Evolutionary conservation across 64 coral and sea anemone genomes (phyloP), one percentile per base, ranked within the genome.

Genomic region (Montipora efflorescens): DNA sequence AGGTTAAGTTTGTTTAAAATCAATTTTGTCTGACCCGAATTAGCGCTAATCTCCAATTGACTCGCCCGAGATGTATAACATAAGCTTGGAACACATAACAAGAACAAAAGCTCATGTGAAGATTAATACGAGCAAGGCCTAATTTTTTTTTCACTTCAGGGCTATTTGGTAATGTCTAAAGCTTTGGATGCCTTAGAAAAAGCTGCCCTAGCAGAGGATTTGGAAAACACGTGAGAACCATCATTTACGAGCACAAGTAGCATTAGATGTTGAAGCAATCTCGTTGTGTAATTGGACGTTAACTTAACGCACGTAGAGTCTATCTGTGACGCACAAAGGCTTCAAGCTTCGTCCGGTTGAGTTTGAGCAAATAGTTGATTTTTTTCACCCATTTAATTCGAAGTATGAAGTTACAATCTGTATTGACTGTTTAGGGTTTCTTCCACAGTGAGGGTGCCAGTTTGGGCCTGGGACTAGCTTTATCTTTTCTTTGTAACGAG

Each of bases 401-500:
- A 28, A 28, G 28, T 28, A 28, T 28, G 28, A 28, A 28, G 28
- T 28, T 28, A 28, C 28, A 28, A 28, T 28, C 28, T 28, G 5
- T 0, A 8, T 0, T 71, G 21, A 71, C 20, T 15, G 5, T 7
- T 0, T 23, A 21, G 5, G 16, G 12, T 67, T 67, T 61, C 23
- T 59, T 82, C n/a, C 62, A 2, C 82, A 97, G 95, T 53, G 95
- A 97, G 75, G 95, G 95, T 14, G 93, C 95, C 1, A 72, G 84
- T 46, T 89, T 97, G 44, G 95, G 95, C 15, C 61, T 94, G 8
- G 95, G 95, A 76, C 25, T 84, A n/a, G 95, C 92, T 23, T 80
- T 94, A 77, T 91, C 93, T 14, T 89, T 93, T 18, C 44, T 94
- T 11, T 97, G 95, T 55, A 94, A 83, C 55, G 95, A 97, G 71